phyloP scores from a whole-genome alignment of 2,888 invertebrate species.

The Cremastinae sp. region DNA sequence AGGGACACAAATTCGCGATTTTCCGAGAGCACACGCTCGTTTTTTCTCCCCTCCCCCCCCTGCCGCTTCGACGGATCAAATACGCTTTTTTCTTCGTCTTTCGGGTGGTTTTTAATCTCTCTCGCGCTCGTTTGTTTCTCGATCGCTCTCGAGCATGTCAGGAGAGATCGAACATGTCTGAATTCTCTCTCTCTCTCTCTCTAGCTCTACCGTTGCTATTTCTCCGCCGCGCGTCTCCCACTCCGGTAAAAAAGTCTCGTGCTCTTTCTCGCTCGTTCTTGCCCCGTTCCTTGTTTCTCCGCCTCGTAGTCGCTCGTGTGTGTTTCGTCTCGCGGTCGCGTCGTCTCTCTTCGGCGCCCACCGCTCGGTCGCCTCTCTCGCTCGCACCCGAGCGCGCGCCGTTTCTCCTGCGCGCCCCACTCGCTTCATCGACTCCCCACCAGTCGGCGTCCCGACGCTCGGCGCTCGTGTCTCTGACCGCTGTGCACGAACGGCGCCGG shows the following conservation, averaged over 20 bases:
- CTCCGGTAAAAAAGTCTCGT: not conserved
- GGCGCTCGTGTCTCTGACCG: constrained; percentile 78
- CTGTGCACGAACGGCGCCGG: constrained; percentile 82
- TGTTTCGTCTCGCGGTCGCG: not conserved
- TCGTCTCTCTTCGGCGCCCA: not conserved
- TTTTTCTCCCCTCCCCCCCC: no score
- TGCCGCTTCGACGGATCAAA: no score
- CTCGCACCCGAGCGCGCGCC: no score
- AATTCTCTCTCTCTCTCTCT: constrained; percentile 66
- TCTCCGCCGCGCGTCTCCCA: constrained; percentile 34
- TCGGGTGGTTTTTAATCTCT: not conserved
- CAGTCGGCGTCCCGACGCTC: constrained; percentile 62
- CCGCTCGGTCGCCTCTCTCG: constrained; percentile 1
- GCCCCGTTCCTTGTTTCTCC: constrained; percentile 21
- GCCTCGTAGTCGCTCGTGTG: not conserved
- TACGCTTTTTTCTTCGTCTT: not conserved
- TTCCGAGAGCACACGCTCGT: not conserved
- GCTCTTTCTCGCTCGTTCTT: constrained; percentile 30
- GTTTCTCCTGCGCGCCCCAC: constrained; percentile 79
- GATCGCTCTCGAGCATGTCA: constrained; percentile 70
- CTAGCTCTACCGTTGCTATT: constrained; percentile 31
- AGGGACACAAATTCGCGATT: not conserved
- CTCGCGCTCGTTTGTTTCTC: constrained; percentile 37
- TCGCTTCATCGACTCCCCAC: constrained; percentile 79
- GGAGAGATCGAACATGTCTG: constrained; percentile 77